phyloP scores from a whole-genome alignment of 2,113 vertebrate species.

The Balaeniceps rex region DNA sequence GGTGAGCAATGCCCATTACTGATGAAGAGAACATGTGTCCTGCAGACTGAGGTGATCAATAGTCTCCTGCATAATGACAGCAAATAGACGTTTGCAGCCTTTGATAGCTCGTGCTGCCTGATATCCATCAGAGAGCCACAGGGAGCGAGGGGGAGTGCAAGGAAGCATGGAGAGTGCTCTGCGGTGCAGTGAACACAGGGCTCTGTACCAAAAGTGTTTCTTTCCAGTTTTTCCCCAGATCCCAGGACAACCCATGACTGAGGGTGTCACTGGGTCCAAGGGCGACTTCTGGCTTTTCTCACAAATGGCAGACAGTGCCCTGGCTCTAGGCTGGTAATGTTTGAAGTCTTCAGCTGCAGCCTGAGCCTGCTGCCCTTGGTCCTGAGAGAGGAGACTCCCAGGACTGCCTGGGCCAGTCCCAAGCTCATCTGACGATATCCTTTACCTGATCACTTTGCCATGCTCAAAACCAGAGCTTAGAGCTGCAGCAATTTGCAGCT shows the following conservation, averaged over 20 bases:
- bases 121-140: background rate
- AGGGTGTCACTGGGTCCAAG: background rate
- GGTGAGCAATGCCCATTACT: background rate
- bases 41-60: background rate
- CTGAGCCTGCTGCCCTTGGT: background rate
- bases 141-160: background rate
- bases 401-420: background rate
- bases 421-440: background rate
- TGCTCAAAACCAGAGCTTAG: background rate
- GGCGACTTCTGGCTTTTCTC: background rate
- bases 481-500: background rate
- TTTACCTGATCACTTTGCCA: background rate
- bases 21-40: background rate
- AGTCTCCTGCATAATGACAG: background rate
- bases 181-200: background rate
- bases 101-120: background rate
- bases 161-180: background rate
- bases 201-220: background rate
- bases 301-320: too few species aligned
- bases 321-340: background rate
- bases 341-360: background rate
- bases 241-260: background rate
- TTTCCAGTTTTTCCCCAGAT: background rate
- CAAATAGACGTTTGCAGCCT: background rate
- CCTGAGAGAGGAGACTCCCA: background rate